Evolutionary conservation across 2,113 vertebrate genomes (phyloP).

Genomic region (Lepisosteus oculatus): DNA sequence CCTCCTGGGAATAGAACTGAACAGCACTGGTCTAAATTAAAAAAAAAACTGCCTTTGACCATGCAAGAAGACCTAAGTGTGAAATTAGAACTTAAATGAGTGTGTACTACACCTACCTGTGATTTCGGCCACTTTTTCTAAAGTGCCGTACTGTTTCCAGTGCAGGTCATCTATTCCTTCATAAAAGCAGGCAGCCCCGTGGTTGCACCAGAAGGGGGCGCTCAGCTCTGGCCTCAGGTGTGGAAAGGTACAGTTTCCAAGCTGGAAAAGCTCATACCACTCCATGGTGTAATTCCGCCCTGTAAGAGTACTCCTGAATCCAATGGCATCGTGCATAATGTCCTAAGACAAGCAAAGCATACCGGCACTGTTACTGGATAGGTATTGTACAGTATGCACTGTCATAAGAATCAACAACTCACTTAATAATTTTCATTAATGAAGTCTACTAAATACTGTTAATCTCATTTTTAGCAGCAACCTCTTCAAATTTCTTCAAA

Average conservation of each 20-base stretch:
- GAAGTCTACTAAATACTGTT: too few relatives aligned
- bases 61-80: too few relatives aligned
- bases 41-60: too few relatives aligned
- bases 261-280: conserved; percentile 97
- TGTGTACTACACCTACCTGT: conserved; percentile 65
- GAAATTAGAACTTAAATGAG: too few relatives aligned
- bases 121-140: conserved; percentile 80
- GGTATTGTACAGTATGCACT: too few relatives aligned
- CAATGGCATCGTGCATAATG: conserved; percentile 95
- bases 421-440: too few relatives aligned
- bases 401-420: too few relatives aligned
- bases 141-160: conserved; percentile 91
- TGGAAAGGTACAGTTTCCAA: conserved; percentile 96
- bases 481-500: too few relatives aligned
- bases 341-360: conserved; percentile 62
- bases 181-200: conserved; percentile 96
- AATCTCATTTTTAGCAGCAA: too few relatives aligned
- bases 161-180: conserved; percentile 88
- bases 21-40: too few relatives aligned
- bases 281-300: conserved; percentile 90
- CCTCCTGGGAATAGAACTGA: too few relatives aligned
- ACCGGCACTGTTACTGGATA: too few relatives aligned
- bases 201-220: conserved; percentile 95
- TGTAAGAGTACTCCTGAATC: conserved; percentile 77
- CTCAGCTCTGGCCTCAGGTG: conserved; percentile 71